phyloP scores from a whole-genome alignment of 2,797 vertebrate genomes.

The Cossypha polioptera region DNA sequence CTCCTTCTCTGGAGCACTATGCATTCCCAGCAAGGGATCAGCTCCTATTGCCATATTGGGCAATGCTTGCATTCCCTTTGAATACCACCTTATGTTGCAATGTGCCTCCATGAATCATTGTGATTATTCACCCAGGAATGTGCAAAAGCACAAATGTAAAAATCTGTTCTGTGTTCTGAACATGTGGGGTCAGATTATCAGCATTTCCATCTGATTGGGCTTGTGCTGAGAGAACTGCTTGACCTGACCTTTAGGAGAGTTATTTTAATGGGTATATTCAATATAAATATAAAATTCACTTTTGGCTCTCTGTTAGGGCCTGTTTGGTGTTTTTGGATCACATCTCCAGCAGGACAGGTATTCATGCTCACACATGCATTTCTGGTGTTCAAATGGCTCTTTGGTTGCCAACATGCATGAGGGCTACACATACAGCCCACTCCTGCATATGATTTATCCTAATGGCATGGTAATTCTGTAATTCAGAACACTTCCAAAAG shows the following conservation, averaged over 20 bases:
- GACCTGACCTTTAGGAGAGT: neutral
- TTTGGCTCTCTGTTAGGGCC: neutral
- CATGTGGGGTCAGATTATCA: neutral
- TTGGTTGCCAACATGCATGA: neutral
- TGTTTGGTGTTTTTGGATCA: neutral
- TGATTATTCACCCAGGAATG: slow-evolving; percentile 49
- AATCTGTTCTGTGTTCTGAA: slow-evolving; percentile 35
- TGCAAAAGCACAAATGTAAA: slow-evolving; percentile 24
- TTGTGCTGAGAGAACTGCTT: neutral
- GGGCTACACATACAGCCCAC: fast-evolving
- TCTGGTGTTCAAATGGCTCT: neutral
- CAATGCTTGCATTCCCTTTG: slow-evolving; percentile 11
- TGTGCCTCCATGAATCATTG: slow-evolving; percentile 24
- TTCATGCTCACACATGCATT: neutral
- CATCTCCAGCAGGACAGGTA: neutral
- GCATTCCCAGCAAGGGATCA: neutral
- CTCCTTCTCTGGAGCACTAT: neutral
- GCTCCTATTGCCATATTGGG: slow-evolving; percentile 22
- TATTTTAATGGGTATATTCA: neutral
- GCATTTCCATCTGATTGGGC: neutral
- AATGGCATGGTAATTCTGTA: neutral
- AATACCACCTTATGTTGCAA: slow-evolving; percentile 38
- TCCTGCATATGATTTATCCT: neutral
- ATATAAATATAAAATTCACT: neutral
- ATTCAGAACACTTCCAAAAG: neutral